Evolutionary conservation across 2,888 invertebrate genomes (phyloP).

Genomic region (Stratiomys singularior): DNA sequence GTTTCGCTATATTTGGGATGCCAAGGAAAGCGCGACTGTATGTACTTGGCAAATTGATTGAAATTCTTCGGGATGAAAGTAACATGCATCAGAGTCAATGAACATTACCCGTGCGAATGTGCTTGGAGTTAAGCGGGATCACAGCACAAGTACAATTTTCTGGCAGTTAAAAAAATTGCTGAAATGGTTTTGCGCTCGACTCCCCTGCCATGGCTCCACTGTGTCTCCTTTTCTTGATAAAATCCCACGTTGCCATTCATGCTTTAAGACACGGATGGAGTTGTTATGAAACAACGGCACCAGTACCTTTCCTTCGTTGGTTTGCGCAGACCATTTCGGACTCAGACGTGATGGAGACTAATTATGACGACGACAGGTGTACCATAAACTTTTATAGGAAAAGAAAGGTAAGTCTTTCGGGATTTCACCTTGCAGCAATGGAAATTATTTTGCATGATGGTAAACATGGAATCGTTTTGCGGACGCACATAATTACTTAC

Average conservation of each 20-base stretch:
- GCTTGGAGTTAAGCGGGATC: too few species aligned
- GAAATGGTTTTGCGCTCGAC: too few species aligned
- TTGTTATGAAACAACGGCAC: too few species aligned
- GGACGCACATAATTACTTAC: not conserved
- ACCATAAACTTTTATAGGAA: not conserved
- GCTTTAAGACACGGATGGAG: too few species aligned
- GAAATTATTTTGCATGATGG: too few species aligned
- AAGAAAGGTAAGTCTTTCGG: not conserved
- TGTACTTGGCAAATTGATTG: not conserved
- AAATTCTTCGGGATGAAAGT: constrained; percentile 4
- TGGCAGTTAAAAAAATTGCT: too few species aligned
- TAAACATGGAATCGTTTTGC: not conserved
- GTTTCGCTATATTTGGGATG: constrained; percentile 44
- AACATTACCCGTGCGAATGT: too few species aligned
- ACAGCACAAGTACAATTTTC: too few species aligned
- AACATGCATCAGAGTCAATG: too few species aligned
- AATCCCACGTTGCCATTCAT: too few species aligned
- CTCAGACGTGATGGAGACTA: not conserved
- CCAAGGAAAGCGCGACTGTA: not conserved
- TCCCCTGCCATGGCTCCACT: too few species aligned
- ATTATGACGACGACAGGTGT: not conserved
- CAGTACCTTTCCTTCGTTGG: not conserved
- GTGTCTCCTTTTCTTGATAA: too few species aligned
- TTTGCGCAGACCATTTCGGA: not conserved
- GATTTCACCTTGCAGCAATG: not conserved